Conservation (phyloP, 2,797 vertebrate genomes). For the Delichon dasypus region DNA sequence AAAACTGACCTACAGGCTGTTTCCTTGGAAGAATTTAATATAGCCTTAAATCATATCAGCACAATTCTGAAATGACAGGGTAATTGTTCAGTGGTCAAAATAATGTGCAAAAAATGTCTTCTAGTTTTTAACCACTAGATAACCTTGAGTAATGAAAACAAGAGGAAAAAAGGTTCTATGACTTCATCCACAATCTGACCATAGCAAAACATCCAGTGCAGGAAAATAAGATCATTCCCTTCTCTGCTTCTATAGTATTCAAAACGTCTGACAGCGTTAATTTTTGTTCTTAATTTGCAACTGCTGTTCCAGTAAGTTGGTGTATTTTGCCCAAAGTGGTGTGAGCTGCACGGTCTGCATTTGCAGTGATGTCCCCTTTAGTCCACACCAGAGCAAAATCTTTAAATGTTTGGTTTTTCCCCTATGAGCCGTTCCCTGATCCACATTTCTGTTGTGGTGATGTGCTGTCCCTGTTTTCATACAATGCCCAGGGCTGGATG, state of each 20-base stretch:
- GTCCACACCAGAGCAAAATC: neutral
- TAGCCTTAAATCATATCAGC: conserved; percentile 33
- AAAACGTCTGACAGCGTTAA: neutral
- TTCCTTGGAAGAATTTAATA: neutral
- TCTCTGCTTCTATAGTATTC: neutral
- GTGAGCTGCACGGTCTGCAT: neutral
- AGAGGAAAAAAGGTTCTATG: neutral
- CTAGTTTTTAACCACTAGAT: neutral
- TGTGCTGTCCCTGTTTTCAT: neutral
- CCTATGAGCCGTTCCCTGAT: rapidly evolving
- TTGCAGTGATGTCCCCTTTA: neutral
- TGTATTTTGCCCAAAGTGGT: neutral
- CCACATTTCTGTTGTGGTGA: neutral
- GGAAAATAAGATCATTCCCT: neutral
- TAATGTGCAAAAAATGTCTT: neutral
- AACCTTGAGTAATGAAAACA: neutral
- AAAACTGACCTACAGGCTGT: neutral
- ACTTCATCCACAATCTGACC: neutral
- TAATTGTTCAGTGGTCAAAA: neutral
- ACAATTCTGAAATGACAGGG: neutral
- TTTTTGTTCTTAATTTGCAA: neutral
- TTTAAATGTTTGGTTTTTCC: neutral
- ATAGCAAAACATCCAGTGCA: neutral
- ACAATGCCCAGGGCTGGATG: neutral
- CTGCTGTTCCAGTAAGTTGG: neutral